These are phyloP conservation scores for Perizoma flavofasciatum DNA, from an alignment of 2,888 invertebrate species.

Conservation along the genomic window DNA sequence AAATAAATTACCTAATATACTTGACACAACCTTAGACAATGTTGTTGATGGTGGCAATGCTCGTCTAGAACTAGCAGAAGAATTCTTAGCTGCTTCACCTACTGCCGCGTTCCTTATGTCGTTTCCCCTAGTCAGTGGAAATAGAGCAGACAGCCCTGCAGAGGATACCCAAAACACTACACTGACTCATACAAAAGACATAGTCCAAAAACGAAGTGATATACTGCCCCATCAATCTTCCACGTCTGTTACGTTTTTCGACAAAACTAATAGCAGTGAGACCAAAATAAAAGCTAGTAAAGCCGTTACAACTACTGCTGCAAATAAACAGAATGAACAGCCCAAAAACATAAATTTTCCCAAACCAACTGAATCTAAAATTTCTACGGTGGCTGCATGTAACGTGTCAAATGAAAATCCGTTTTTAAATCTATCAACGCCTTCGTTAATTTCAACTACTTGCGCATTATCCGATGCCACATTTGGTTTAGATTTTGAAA, in stretches of 20 bases:
- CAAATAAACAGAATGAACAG: constrained; percentile 54
- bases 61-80: constrained; percentile 82
- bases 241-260: constrained; percentile 49
- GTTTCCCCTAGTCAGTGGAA: constrained; percentile 88
- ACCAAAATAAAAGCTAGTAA: constrained; percentile 47
- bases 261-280: constrained; percentile 53
- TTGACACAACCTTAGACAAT: constrained; percentile 70
- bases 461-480: constrained; percentile 61
- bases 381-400: constrained; percentile 43
- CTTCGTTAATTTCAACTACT: constrained; percentile 65
- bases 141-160: constrained; percentile 77
- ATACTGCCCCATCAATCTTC: constrained; percentile 42
- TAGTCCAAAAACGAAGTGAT: constrained; percentile 51
- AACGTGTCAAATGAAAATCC: constrained; percentile 67
- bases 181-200: constrained; percentile 51
- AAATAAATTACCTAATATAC: constrained; percentile 66
- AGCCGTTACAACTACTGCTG: constrained; percentile 34
- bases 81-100: constrained; percentile 85
- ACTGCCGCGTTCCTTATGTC: constrained; percentile 91
- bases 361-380: constrained; percentile 55
- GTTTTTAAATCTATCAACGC: constrained; percentile 69
- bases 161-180: constrained; percentile 60
- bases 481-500: constrained; percentile 74
- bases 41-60: constrained; percentile 81
- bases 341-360: constrained; percentile 52